These are phyloP conservation scores for Todus mexicanus DNA, from an alignment of 2,797 vertebrate genomes.

Conservation along the genomic window DNA sequence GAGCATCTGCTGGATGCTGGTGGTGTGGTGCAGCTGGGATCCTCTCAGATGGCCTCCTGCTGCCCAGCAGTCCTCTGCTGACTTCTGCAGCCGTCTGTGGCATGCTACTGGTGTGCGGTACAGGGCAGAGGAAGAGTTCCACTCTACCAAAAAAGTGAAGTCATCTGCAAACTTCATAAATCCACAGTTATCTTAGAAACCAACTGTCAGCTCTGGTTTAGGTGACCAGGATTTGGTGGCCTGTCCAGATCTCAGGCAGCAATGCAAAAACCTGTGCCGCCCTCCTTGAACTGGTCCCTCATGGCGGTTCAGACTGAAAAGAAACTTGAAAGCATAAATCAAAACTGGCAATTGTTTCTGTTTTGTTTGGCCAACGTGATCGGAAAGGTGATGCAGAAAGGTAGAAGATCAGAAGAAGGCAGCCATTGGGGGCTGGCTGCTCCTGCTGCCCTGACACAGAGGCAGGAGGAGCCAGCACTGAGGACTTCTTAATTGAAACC, in stretches of 20 bases:
- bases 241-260: neutral
- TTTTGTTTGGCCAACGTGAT: neutral
- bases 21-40: neutral
- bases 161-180: neutral
- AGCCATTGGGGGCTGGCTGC: too few species aligned
- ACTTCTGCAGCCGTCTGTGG: neutral
- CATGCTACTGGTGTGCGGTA: neutral
- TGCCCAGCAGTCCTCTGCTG: neutral
- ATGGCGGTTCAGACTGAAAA: neutral
- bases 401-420: too few species aligned
- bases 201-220: neutral
- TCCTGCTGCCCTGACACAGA: neutral
- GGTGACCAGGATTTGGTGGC: neutral
- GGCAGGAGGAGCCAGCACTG: neutral
- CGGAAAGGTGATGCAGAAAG: neutral
- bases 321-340: neutral
- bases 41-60: neutral
- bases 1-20: neutral
- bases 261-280: neutral
- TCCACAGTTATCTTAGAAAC: rapidly evolving
- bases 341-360: neutral
- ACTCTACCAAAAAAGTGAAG: neutral
- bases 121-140: neutral
- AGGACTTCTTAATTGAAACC: neutral
- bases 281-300: neutral